phyloP scores from a whole-genome alignment of 2,113 vertebrate species.

The Gorilla gorilla region DNA sequence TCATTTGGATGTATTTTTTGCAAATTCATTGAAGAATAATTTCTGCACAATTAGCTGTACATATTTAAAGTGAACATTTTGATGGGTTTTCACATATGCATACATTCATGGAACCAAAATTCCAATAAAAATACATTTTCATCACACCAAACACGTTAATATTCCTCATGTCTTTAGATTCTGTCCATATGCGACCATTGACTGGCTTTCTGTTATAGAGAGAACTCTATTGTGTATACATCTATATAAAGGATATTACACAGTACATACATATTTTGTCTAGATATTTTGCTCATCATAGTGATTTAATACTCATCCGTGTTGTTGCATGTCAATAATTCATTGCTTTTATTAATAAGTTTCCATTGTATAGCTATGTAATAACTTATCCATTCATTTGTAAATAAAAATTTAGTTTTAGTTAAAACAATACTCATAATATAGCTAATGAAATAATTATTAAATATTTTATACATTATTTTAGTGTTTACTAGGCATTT shows the following conservation, averaged over 20 bases:
- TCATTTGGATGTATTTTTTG: neutral
- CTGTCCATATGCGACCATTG: neutral
- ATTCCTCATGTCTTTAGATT: neutral
- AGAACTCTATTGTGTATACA: neutral
- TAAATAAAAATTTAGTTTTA: neutral
- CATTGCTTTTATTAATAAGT: neutral
- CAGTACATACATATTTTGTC: neutral
- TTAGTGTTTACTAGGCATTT: neutral
- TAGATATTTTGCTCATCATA: neutral
- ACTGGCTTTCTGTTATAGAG: neutral
- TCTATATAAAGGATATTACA: neutral
- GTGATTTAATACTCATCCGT: neutral
- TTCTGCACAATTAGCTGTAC: neutral
- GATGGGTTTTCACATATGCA: neutral
- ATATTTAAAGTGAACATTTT: neutral
- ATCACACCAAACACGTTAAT: neutral
- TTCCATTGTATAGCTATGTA: neutral
- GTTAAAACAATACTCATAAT: neutral
- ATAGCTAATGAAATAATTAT: neutral
- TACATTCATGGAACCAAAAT: neutral
- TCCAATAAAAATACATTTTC: neutral
- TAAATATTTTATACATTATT: neutral
- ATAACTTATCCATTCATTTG: neutral
- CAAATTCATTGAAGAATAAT: neutral
- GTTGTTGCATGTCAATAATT: neutral